phyloP scores from a whole-genome alignment of 2,888 invertebrate species.

The Choristoneura rosaceana region DNA sequence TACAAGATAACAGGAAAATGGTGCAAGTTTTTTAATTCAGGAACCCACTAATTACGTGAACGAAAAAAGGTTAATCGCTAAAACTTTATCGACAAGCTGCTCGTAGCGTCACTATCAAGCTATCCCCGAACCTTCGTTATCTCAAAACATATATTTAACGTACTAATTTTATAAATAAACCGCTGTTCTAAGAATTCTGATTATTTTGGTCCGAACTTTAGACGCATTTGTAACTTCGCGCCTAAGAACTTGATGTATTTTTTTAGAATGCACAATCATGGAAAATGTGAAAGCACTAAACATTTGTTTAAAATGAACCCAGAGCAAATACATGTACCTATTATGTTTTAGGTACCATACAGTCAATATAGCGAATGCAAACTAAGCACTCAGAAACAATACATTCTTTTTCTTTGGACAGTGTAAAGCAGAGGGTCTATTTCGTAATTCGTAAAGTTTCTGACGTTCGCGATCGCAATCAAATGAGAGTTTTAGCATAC shows the following conservation, averaged over 20 bases:
- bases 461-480: too few species aligned
- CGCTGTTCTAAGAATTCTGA: slow-evolving; percentile 56
- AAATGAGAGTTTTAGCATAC: too few species aligned
- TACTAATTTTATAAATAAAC: slow-evolving; percentile 61
- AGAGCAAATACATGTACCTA: too few species aligned
- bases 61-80: not conserved
- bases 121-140: slow-evolving; percentile 51
- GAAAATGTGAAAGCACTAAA: too few species aligned
- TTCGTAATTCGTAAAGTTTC: too few species aligned
- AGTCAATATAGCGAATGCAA: too few species aligned
- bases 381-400: too few species aligned
- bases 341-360: too few species aligned
- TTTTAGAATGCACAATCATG: too few species aligned
- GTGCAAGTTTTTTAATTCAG: not conserved
- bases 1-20: not conserved
- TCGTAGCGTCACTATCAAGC: slow-evolving; percentile 41
- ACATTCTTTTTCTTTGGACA: too few species aligned
- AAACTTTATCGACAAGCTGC: slow-evolving; percentile 5
- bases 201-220: not conserved
- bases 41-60: not conserved
- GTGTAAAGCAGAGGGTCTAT: too few species aligned
- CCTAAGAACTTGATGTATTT: not conserved
- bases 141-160: slow-evolving; percentile 56
- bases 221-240: not conserved
- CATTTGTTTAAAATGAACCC: too few species aligned